Percentiles rank a stretch among this genome's conserved stretches.
These are phyloP conservation scores for Magallana gigas DNA, from an alignment of 1,140 invertebrate genomes.

Conservation along the genomic window DNA sequence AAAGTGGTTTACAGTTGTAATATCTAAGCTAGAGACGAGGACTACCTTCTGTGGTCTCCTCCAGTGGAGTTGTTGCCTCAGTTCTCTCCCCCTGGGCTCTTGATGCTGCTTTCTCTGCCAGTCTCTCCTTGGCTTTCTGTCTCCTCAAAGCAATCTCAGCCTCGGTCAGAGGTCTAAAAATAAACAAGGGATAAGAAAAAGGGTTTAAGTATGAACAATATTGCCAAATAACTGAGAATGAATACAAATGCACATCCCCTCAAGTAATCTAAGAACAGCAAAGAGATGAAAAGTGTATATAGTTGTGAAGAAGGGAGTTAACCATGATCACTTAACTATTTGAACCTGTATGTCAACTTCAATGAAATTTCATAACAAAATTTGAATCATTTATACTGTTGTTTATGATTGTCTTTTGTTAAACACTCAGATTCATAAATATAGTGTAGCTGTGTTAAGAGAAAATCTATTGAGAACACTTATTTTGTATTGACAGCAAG, in stretches of 20 bases:
- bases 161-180: slow-evolving; percentile 84
- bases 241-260: background rate
- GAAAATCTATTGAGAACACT: background rate
- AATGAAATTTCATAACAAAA: too few relatives aligned
- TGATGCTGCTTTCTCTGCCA: slow-evolving; percentile 49
- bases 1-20: too few relatives aligned
- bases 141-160: slow-evolving; percentile 88
- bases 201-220: background rate
- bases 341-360: too few relatives aligned
- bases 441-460: too few relatives aligned
- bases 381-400: background rate
- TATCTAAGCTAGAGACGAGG: too few relatives aligned
- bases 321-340: too few relatives aligned
- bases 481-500: background rate
- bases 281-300: too few relatives aligned
- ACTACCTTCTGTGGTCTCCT: background rate
- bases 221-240: background rate
- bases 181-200: background rate
- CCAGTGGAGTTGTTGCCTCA: background rate
- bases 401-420: background rate
- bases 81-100: background rate
- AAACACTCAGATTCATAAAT: background rate
- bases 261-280: too few relatives aligned
- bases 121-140: slow-evolving; percentile 84
- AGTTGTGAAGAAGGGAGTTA: too few relatives aligned